Evolutionary conservation across 2,113 vertebrate genomes (phyloP).

Genomic region (Corythornis madagascariensis): DNA sequence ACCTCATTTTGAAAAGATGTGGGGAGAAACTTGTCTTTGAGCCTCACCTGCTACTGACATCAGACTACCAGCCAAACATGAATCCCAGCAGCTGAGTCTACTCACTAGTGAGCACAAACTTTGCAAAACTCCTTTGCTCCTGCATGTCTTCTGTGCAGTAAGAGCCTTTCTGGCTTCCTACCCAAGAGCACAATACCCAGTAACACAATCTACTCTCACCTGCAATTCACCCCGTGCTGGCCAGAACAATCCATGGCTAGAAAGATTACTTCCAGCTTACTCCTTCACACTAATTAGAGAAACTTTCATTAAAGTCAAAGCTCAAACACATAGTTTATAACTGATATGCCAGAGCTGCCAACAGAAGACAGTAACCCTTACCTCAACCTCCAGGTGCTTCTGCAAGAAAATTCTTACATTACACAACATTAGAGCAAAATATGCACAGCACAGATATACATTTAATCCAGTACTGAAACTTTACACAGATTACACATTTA

Average conservation of each 20-base stretch:
- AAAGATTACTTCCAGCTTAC: not conserved
- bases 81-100: not conserved
- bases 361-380: not conserved
- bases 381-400: not conserved
- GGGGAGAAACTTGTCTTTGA: not conserved
- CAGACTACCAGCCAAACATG: not conserved
- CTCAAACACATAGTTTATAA: not conserved
- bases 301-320: not conserved
- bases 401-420: not conserved
- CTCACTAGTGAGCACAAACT: not conserved
- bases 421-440: not conserved
- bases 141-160: not conserved
- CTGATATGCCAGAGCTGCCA: not conserved
- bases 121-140: not conserved
- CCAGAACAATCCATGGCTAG: not conserved
- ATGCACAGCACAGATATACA: not conserved
- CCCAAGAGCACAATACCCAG: not conserved
- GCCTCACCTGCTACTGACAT: not conserved
- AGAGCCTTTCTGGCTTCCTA: not conserved
- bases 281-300: not conserved
- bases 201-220: not conserved
- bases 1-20: not conserved
- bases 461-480: not conserved
- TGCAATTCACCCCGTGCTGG: not conserved
- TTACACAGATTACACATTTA: too few relatives aligned